These are phyloP conservation scores for Lasioglossum zephyrum DNA, from an alignment of 2,888 invertebrate genomes.

Conservation along the genomic window DNA sequence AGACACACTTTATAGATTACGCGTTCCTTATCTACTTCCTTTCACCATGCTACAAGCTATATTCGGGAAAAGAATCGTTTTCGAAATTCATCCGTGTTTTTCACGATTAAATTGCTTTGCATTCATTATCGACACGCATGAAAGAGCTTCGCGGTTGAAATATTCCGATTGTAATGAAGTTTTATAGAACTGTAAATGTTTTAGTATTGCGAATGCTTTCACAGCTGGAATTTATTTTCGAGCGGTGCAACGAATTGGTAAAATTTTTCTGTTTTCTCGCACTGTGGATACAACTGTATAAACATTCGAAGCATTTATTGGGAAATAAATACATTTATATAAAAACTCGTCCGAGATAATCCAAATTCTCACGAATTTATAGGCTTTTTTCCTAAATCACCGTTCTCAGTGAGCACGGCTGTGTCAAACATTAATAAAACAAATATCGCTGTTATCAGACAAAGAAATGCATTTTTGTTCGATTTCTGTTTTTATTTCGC, in stretches of 20 bases:
- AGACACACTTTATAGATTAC: background rate
- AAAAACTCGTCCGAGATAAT: background rate
- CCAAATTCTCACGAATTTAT: background rate
- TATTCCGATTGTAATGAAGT: background rate
- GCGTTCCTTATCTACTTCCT: background rate
- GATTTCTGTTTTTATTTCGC: background rate
- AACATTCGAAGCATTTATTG: background rate
- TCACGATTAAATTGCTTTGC: background rate
- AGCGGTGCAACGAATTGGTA: background rate
- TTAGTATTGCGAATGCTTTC: background rate
- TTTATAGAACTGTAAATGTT: background rate
- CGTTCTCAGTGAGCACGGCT: background rate
- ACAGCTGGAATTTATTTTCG: background rate
- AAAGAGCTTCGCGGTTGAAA: background rate
- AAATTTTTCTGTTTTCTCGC: background rate
- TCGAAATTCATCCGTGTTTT: background rate
- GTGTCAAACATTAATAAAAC: background rate
- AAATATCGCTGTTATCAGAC: no score
- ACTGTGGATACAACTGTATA: constrained; percentile 6
- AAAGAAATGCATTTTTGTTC: background rate
- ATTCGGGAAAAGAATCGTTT: background rate
- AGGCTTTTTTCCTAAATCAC: background rate
- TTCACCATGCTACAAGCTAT: background rate
- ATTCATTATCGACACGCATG: background rate
- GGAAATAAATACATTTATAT: background rate